Percentiles rank a stretch among this genome's conserved stretches.
Conservation (phyloP, 64 coral and sea anemone genomes). For the Stichodactyla mertensii region DNA sequence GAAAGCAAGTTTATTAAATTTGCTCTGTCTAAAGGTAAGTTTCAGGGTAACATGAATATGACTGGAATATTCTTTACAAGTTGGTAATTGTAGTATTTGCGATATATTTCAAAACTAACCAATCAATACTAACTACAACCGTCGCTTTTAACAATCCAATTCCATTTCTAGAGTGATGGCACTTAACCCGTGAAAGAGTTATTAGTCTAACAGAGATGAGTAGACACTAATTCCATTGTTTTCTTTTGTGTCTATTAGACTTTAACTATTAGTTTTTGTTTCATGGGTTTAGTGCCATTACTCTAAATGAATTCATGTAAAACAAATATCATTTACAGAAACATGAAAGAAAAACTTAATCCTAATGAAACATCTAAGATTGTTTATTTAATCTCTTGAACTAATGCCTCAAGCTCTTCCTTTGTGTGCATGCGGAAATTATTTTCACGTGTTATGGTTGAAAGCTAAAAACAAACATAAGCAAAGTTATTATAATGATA, state of each 20-base stretch:
- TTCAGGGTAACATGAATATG: too few relatives aligned
- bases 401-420: conserved; percentile 81
- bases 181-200: too few relatives aligned
- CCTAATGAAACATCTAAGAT: neutral
- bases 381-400: conserved; percentile 76
- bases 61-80: too few relatives aligned
- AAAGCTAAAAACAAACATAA: conserved; percentile 58
- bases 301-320: neutral
- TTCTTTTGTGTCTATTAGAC: too few relatives aligned
- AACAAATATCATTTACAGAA: conserved; percentile 1
- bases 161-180: too few relatives aligned
- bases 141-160: too few relatives aligned
- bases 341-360: neutral
- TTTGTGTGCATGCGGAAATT: conserved; percentile 89
- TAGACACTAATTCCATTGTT: too few relatives aligned
- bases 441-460: conserved; percentile 67
- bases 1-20: neutral
- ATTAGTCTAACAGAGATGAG: too few relatives aligned
- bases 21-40: neutral
- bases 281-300: neutral
- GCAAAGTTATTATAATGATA: neutral
- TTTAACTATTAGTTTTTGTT: too few relatives aligned
- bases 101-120: too few relatives aligned
- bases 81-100: too few relatives aligned
- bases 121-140: neutral